phyloP scores from a whole-genome alignment of 2,113 vertebrate genomes.

The Onychorhynchus coronatus region DNA sequence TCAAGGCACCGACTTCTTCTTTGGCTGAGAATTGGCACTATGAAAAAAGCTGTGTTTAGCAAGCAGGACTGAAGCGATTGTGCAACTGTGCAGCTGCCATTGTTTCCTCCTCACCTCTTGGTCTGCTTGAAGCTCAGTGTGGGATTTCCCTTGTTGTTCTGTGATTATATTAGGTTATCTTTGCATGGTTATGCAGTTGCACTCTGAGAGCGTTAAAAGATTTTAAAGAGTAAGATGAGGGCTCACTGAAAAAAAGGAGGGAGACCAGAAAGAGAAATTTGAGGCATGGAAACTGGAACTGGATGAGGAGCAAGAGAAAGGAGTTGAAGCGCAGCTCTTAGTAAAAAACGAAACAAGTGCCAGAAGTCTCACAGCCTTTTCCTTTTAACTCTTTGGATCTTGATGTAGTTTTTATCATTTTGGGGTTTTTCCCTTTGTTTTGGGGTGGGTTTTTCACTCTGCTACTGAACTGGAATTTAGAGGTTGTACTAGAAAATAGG shows the following conservation, averaged over 20 bases:
- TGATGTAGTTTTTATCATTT: not conserved
- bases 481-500: not conserved
- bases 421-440: not conserved
- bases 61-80: not conserved
- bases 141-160: not conserved
- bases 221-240: not conserved
- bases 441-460: not conserved
- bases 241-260: not conserved
- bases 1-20: not conserved
- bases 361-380: not conserved
- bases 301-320: not conserved
- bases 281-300: not conserved
- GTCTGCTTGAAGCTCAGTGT: not conserved
- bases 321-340: not conserved
- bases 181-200: accelerated
- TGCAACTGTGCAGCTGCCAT: not conserved
- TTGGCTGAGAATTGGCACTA: not conserved
- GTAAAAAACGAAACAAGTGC: not conserved
- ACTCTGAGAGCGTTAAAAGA: not conserved
- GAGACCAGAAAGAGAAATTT: not conserved
- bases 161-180: not conserved
- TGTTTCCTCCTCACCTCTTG: not conserved
- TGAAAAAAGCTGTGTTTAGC: not conserved
- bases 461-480: not conserved
- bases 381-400: not conserved